phyloP scores from a whole-genome alignment of 1,140 invertebrate genomes.

The Onthophagus taurus region DNA sequence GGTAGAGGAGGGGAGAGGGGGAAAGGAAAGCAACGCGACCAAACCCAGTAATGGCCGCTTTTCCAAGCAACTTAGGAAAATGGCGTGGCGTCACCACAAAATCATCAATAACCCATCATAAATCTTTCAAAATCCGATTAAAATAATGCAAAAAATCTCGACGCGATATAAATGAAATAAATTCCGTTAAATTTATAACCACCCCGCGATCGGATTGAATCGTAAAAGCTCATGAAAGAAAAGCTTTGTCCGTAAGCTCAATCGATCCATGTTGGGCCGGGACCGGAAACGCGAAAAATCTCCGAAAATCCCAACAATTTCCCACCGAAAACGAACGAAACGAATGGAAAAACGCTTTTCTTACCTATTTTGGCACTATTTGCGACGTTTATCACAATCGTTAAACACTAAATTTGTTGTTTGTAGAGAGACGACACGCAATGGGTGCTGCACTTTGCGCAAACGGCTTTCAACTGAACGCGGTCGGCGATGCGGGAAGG shows the following conservation, averaged over 20 bases:
- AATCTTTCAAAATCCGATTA: not conserved
- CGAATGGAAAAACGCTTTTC: too few species aligned
- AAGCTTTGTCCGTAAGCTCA: conserved; percentile 10
- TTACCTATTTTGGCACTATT: conserved; percentile 40
- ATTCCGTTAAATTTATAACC: not conserved
- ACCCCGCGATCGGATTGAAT: not conserved
- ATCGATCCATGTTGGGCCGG: conserved; percentile 10
- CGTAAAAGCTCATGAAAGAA: not conserved
- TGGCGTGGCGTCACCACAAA: conserved; percentile 23
- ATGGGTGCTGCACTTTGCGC: conserved; percentile 29
- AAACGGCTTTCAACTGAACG: conserved; percentile 35
- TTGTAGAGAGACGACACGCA: conserved; percentile 32
- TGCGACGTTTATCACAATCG: conserved; percentile 38
- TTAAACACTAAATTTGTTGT: conserved; percentile 29
- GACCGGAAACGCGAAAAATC: too few species aligned
- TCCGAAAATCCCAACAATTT: too few species aligned
- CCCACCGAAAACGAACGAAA: too few species aligned
- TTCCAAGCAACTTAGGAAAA: conserved; percentile 32
- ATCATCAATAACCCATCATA: not conserved
- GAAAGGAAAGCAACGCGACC: conserved; percentile 33
- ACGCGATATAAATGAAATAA: not conserved
- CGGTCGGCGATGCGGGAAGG: conserved; percentile 24
- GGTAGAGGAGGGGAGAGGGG: conserved; percentile 22
- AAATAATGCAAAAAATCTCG: not conserved
- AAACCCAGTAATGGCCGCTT: conserved; percentile 33